phyloP scores from a whole-genome alignment of 2,797 vertebrate species.

The Acanthiza pusilla region DNA sequence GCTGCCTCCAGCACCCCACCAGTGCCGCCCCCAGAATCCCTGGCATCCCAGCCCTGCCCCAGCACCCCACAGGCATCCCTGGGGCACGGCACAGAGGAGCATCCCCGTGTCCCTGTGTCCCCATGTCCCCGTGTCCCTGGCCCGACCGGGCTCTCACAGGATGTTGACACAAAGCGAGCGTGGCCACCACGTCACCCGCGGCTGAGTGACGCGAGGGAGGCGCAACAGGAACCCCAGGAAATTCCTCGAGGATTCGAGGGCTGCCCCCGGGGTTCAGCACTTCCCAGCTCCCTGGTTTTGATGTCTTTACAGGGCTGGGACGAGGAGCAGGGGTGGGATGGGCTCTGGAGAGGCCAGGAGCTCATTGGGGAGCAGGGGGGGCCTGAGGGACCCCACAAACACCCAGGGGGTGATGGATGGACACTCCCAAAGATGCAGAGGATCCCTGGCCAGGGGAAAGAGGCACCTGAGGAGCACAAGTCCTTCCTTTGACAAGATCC shows the following conservation, averaged over 20 bases:
- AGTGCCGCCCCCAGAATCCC: rapidly evolving
- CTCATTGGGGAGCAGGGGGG: not conserved
- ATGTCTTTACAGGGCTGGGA: not conserved
- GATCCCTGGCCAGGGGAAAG: not conserved
- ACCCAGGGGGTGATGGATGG: rapidly evolving
- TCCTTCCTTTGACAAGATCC: not conserved
- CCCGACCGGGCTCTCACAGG: not conserved
- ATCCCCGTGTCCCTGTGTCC: not conserved
- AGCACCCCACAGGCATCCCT: rapidly evolving
- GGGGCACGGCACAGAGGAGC: not conserved
- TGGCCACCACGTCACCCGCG: rapidly evolving
- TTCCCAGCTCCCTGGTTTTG: not conserved
- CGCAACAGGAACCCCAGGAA: not conserved
- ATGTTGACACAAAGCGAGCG: not conserved
- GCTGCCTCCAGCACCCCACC: rapidly evolving
- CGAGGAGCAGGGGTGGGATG: not conserved
- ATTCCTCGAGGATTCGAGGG: not conserved
- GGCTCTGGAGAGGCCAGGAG: not conserved
- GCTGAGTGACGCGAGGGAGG: not conserved
- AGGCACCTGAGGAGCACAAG: not conserved
- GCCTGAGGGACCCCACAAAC: not conserved
- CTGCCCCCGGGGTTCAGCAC: not conserved
- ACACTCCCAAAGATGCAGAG: not conserved
- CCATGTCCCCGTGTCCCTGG: too few relatives aligned
- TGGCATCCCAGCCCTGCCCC: rapidly evolving